Evolutionary conservation across 1,140 invertebrate genomes (phyloP).

Genomic region (Protaetia brevitarsis): DNA sequence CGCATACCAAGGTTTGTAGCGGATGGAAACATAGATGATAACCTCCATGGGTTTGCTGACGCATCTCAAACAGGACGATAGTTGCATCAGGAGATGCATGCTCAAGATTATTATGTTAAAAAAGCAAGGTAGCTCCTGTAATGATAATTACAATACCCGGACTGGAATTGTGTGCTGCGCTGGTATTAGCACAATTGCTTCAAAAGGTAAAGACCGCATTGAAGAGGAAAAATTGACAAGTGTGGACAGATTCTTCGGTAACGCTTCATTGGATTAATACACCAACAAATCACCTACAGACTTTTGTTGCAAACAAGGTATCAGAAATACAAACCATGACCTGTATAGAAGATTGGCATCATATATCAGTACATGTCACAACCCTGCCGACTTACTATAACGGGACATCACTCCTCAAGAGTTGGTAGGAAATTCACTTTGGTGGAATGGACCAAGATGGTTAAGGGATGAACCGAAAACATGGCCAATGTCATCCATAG

Average conservation of each 20-base stretch:
- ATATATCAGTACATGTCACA: constrained; percentile 30
- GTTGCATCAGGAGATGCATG: neutral
- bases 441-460: neutral
- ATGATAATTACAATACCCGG: constrained; percentile 38
- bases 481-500: neutral
- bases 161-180: constrained; percentile 42
- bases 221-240: neutral
- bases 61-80: constrained; percentile 35
- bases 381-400: constrained; percentile 17
- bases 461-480: neutral
- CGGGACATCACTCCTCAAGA: constrained; percentile 2
- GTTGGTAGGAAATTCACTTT: neutral
- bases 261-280: constrained; percentile 36
- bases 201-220: constrained; percentile 20
- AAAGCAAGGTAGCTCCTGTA: constrained; percentile 42
- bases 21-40: neutral
- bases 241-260: constrained; percentile 37
- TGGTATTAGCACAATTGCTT: constrained; percentile 38
- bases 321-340: constrained; percentile 38
- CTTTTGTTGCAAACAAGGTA: constrained; percentile 47
- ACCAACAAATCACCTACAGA: constrained; percentile 37
- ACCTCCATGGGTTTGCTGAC: constrained; percentile 46
- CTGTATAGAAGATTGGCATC: constrained; percentile 31
- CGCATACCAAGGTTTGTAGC: neutral
- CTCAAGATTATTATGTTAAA: constrained; percentile 34